Conservation (phyloP, 2,888 invertebrate genomes). For the Cerceris ruficornis region DNA sequence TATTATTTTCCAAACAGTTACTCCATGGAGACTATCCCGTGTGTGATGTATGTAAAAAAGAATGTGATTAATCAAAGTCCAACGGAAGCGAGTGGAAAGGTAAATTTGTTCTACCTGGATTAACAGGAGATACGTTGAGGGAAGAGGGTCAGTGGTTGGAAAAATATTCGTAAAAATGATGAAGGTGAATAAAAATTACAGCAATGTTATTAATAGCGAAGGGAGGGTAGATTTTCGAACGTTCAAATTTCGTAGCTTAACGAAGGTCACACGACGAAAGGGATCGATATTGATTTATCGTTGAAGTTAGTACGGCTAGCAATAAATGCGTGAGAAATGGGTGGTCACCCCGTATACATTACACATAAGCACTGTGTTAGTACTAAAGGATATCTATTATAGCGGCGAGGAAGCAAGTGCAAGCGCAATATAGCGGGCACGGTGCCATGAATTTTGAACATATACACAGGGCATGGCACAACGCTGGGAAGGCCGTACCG, state of each 20-base stretch:
- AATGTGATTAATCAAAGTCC: too few relatives aligned
- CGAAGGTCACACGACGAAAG: constrained; percentile 30
- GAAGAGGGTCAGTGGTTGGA: too few relatives aligned
- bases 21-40: too few relatives aligned
- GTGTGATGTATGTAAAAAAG: too few relatives aligned
- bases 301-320: constrained; percentile 29
- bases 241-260: not conserved
- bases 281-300: constrained; percentile 51
- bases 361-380: constrained; percentile 47
- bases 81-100: too few relatives aligned
- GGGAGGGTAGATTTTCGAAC: not conserved
- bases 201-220: not conserved
- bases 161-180: too few relatives aligned
- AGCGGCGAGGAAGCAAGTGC: constrained; percentile 69
- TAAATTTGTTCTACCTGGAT: too few relatives aligned
- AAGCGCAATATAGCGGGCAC: constrained; percentile 74
- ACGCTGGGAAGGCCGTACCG: constrained; percentile 47
- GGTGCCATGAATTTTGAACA: constrained; percentile 75
- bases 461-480: constrained; percentile 54
- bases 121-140: too few relatives aligned
- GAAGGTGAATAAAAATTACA: too few relatives aligned
- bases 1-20: too few relatives aligned
- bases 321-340: constrained; percentile 53
- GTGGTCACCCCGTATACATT: constrained; percentile 45
- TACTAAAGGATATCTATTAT: constrained; percentile 76